These are phyloP conservation scores for Drosophila lacteicornis DNA, from an alignment of 1,140 invertebrate species.

Conservation along the genomic window DNA sequence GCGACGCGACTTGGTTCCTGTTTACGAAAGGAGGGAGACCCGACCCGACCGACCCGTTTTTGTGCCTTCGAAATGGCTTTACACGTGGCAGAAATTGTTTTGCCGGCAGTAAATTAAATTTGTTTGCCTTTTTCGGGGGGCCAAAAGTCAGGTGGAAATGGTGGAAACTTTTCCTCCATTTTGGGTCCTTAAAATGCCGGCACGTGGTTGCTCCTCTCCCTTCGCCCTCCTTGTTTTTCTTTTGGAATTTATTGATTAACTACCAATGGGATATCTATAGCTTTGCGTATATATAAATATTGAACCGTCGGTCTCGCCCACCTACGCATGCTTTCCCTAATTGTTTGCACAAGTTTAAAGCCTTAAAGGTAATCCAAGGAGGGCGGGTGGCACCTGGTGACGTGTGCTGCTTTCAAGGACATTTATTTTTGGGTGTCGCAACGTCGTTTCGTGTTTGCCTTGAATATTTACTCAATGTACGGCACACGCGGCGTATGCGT, in stretches of 20 bases:
- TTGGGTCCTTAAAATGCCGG: slow-evolving; percentile 51
- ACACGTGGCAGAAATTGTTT: slow-evolving; percentile 80
- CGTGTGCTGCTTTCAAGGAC: slow-evolving; percentile 38
- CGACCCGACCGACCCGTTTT: no score
- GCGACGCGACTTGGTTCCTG: slow-evolving; percentile 52
- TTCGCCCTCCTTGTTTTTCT: background rate
- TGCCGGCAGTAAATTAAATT: slow-evolving; percentile 78
- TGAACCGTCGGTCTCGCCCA: slow-evolving; percentile 10
- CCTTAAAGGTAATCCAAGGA: slow-evolving; percentile 10
- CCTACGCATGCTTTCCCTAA: slow-evolving; percentile 17
- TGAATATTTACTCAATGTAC: slow-evolving; percentile 41
- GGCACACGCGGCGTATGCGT: slow-evolving; percentile 38
- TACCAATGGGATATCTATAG: slow-evolving; percentile 14
- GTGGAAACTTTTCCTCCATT: slow-evolving; percentile 5
- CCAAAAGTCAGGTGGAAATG: background rate
- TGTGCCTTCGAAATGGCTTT: slow-evolving; percentile 28
- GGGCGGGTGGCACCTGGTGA: background rate
- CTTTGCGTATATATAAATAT: slow-evolving; percentile 7
- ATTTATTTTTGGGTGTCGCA: slow-evolving; percentile 31
- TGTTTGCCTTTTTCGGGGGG: slow-evolving; percentile 56
- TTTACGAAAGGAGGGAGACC: slow-evolving; percentile 9
- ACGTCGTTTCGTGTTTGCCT: slow-evolving; percentile 12
- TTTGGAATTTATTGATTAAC: slow-evolving; percentile 72
- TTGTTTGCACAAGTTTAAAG: slow-evolving; percentile 45
- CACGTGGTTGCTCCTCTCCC: slow-evolving; percentile 53